phyloP scores from a whole-genome alignment of 35 echinoderm and acorn worm genomes.

The Eucidaris tribuloides region DNA sequence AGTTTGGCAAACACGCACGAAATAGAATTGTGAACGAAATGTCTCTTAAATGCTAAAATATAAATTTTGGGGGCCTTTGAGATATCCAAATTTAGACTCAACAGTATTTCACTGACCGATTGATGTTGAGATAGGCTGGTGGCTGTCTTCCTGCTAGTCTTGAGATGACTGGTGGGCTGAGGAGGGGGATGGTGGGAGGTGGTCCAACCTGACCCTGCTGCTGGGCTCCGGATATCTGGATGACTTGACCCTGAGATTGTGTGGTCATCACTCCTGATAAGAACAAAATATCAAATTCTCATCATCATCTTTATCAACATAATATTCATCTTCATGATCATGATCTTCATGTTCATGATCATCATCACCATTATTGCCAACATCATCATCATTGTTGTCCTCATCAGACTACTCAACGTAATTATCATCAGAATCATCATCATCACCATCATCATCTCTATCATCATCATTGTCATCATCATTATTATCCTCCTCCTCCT shows the following conservation, averaged over 20 bases:
- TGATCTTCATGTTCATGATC: background rate
- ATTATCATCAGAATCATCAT: background rate
- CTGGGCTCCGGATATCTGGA: constrained; percentile 6
- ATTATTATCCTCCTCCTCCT: background rate
- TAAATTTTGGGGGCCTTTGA: too few species aligned
- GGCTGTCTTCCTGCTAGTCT: constrained; percentile 34
- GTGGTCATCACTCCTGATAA: background rate
- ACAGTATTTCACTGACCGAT: too few species aligned
- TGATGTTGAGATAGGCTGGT: constrained; percentile 58
- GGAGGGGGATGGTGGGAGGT: background rate
- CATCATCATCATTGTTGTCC: background rate
- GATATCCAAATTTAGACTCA: too few species aligned
- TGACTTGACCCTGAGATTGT: constrained; percentile 18
- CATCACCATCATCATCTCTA: background rate
- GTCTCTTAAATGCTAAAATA: too few species aligned
- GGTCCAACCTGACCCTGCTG: constrained; percentile 3
- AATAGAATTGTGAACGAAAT: too few species aligned
- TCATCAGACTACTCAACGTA: background rate
- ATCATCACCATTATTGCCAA: background rate
- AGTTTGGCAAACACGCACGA: too few species aligned
- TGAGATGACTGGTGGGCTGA: constrained; percentile 11
- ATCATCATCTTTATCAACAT: background rate
- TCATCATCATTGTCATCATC: background rate
- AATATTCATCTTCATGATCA: background rate
- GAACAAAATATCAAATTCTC: too few species aligned